Base-by-base conservation (phyloP, 37 sponge, comb jelly and placozoan genomes). In the Mnemiopsis leidyi region DNA sequence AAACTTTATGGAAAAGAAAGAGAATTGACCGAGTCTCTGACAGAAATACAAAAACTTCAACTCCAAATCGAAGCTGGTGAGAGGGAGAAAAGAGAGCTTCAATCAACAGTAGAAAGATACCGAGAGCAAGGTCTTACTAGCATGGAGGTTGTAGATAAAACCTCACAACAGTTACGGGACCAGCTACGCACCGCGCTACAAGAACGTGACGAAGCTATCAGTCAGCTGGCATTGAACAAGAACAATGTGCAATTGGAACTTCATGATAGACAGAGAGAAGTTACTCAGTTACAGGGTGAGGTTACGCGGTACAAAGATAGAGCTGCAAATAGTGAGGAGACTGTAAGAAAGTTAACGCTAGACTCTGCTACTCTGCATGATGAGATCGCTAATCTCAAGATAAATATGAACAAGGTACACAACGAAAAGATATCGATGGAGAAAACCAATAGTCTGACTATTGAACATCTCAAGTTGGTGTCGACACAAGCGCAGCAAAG, bases 381-480 rank as follows among this genome's bases (percentile, higher is more conserved):
- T 85, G 90, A 85, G 61, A 40, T 85, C 0, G 40, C 90, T 3
- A 33, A 85, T 0, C 61, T 85, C 23, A 85, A 85, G 90, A 85
- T 85, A 13, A 40, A 38, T 26, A 85, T 85, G 90, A 85, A 85
- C 90, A 85, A 85, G 61, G 36, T 40, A 39, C 40, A 40, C 25
- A 85, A 85, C n/a, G 90, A 28, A 0, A 85, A 33, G 7, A 25
- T 33, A 9, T 85, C 90, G 7, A 21, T 39, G 90, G 90, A 85
- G 61, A 85, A 85, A 21, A 85, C 90, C 23, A 85, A 85, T 85
- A 26, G 61, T 13, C 90, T 85, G 61, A 85, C 90, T 0, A 85
- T 85, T 85, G 90, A 85, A 33, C 90, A 85, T 21, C 90, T 85
- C 25, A 85, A 85, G 48, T 32, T 85, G 90, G 90, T 85, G 90